These are phyloP conservation scores for Chlorops oryzae DNA, from an alignment of 1,140 invertebrate genomes.

Conservation along the genomic window DNA sequence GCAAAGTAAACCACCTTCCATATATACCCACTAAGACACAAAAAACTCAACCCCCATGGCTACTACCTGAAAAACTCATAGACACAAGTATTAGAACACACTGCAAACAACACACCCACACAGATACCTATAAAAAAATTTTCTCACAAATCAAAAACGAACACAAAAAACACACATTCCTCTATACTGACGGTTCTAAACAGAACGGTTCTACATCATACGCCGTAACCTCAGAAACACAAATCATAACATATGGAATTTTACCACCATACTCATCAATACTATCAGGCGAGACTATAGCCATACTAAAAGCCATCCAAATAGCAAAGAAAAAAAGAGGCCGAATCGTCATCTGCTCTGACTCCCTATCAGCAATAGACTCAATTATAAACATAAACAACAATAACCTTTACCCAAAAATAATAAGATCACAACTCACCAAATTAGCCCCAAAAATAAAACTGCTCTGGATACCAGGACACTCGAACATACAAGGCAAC, in stretches of 20 bases:
- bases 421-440: conserved; percentile 3
- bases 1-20: neutral
- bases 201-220: neutral
- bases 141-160: conserved; percentile 2
- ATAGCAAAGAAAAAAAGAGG: conserved; percentile 11
- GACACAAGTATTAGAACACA: neutral
- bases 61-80: neutral
- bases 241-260: conserved; percentile 6
- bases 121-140: conserved; percentile 1
- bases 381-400: conserved; percentile 14
- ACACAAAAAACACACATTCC: conserved; percentile 8
- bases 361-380: conserved; percentile 9
- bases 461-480: conserved; percentile 9
- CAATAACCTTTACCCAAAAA: conserved; percentile 4
- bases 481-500: no score
- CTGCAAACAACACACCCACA: neutral
- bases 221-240: conserved; percentile 6
- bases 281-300: conserved; percentile 10
- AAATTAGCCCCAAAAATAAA: neutral
- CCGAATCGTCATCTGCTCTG: conserved; percentile 11
- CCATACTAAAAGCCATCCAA: conserved; percentile 7
- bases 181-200: conserved; percentile 12
- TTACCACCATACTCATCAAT: conserved; percentile 1
- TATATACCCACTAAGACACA: neutral
- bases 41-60: neutral